Percentiles rank a stretch among this genome's conserved stretches.
Conservation (phyloP, 2,797 vertebrate genomes). For the Argya squamiceps region DNA sequence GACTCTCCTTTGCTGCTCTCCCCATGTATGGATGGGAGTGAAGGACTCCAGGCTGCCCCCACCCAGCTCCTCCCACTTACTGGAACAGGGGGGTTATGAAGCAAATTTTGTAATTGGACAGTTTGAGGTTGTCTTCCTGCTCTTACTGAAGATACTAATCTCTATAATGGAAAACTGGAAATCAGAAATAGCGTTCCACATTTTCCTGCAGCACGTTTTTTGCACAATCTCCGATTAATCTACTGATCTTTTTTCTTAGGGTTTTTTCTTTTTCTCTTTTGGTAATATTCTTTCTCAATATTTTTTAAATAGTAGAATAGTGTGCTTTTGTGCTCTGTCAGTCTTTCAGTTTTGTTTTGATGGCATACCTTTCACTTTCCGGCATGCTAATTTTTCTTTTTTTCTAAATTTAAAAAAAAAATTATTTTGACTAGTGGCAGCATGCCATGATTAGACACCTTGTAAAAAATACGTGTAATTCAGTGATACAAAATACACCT, state of each 20-base stretch:
- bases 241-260: background rate
- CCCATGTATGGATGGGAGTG: background rate
- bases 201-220: background rate
- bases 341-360: conserved; percentile 8
- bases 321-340: background rate
- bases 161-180: background rate
- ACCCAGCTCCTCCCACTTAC: background rate
- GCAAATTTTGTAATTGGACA: background rate
- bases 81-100: background rate
- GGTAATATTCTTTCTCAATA: background rate
- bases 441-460: conserved; percentile 8
- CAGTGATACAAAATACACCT: conserved; percentile 34
- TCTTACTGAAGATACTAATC: background rate
- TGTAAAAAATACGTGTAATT: background rate
- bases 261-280: background rate
- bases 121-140: background rate
- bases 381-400: background rate
- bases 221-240: background rate
- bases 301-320: background rate
- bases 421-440: background rate
- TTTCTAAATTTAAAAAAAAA: background rate
- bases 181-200: background rate
- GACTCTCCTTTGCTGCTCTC: background rate
- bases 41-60: background rate
- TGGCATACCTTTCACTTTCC: background rate